Conservation (phyloP, 2,113 vertebrate species). For the Xiphophorus couchianus region DNA sequence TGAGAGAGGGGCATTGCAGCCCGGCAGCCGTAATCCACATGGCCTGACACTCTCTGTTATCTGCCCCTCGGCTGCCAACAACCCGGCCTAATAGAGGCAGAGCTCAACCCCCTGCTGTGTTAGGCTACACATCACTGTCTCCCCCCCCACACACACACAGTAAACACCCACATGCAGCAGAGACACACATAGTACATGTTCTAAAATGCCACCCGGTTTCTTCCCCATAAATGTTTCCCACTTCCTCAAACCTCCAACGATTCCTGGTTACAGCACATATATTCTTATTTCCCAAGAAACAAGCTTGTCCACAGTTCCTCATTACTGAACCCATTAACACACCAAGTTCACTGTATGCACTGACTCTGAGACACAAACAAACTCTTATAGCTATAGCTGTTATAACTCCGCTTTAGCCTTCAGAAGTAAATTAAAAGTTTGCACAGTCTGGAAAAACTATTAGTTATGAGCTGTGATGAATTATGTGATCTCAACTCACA, state of each 20-base stretch:
- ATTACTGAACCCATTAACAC: constrained; percentile 26
- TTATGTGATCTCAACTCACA: background rate
- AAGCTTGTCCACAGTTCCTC: constrained; percentile 45
- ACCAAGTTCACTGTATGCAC: constrained; percentile 6
- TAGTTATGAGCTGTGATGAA: too few relatives aligned
- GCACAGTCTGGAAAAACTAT: background rate
- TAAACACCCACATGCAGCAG: constrained; percentile 23
- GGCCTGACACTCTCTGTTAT: constrained; percentile 72
- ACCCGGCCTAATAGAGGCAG: constrained; percentile 50
- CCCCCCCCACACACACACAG: constrained; percentile 11
- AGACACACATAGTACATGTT: constrained; percentile 23
- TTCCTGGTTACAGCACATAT: constrained; percentile 40
- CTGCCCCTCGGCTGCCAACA: constrained; percentile 55
- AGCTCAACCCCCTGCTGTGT: constrained; percentile 52
- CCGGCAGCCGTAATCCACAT: constrained; percentile 76
- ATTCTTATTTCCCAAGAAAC: constrained; percentile 51
- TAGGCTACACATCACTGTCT: constrained; percentile 45
- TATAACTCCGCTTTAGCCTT: background rate
- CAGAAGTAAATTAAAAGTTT: background rate
- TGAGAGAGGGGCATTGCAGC: constrained; percentile 66
- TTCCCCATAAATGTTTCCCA: constrained; percentile 58
- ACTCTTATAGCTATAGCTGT: background rate
- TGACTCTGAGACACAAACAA: constrained; percentile 7
- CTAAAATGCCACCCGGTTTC: constrained; percentile 26
- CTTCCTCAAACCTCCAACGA: constrained; percentile 67